Base-by-base conservation (phyloP, 2,113 vertebrate genomes). In the Kryptolebias marmoratus region DNA sequence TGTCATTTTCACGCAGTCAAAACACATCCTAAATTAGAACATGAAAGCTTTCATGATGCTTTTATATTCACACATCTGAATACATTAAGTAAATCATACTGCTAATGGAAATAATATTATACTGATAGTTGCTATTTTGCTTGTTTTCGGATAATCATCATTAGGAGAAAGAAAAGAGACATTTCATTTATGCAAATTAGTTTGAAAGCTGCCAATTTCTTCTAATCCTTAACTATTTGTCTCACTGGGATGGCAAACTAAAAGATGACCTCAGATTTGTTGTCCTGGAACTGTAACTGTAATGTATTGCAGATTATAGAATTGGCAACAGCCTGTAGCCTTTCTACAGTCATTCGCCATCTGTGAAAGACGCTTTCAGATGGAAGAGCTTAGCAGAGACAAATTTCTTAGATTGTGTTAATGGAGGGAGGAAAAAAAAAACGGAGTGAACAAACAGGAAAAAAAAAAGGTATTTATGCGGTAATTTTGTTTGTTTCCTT, bases 221-320 rank as follows among this genome's bases (percentile, higher is more conserved):
- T 64, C 18, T 56, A 15, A 61, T 64, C 60, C 28, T n/a, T 50
- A 49, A 31, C 50, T 64, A 73, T 64, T 66, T 60, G 71, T 60
- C 12, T 32, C 15, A 0, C 47, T 56, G 53, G 52, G 49, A 47
- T 28, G 62, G 39, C 16, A 9, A 71, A n/a, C 63, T 69, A 53
- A 59, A 70, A 64, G 61, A 63, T 59, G 74, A 78, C 75, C 63
- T 62, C 62, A 56, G 42, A 31, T 54, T 72, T 71, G 47, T 36
- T 60, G 31, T 71, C 55, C 57, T 77, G 54, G 67, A 64, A 47
- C 56, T 64, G 54, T 59, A 53, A 59, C 67, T 71, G 36, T 62
- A 54, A 32, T 63, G 32, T 64, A 64, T 68, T 73, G 59, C 70
- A 63, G 76, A 64, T 64, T 73, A 68, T 28, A 55, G n/a, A 62